Evolutionary conservation across 2,888 invertebrate genomes (phyloP).

Genomic region (Trichogramma evanescens): DNA sequence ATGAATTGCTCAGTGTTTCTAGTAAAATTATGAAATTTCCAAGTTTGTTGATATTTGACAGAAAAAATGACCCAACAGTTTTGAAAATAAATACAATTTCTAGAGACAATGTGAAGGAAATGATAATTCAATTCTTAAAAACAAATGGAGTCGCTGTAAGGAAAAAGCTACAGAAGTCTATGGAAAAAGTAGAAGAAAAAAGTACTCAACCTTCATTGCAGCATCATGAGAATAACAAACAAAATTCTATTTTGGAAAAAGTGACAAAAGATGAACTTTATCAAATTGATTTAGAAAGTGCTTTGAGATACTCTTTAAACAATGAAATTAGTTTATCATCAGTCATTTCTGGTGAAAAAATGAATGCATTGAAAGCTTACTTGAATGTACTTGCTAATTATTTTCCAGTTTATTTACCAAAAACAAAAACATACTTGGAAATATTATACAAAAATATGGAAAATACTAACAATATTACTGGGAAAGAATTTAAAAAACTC

Average conservation of each 20-base stretch:
- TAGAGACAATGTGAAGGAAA: constrained; percentile 48
- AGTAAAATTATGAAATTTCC: constrained; percentile 53
- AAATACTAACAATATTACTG: constrained; percentile 52
- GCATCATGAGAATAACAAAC: no score
- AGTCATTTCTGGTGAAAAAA: constrained; percentile 62
- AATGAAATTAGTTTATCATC: constrained; percentile 74
- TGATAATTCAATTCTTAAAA: constrained; percentile 53
- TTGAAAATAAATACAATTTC: constrained; percentile 48
- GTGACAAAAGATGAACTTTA: constrained; percentile 54
- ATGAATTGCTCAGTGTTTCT: constrained; percentile 50
- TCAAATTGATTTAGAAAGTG: constrained; percentile 81
- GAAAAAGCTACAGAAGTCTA: constrained; percentile 15
- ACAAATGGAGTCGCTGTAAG: constrained; percentile 26
- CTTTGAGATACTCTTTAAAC: constrained; percentile 72
- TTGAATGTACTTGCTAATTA: constrained; percentile 65
- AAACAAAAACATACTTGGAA: constrained; percentile 48
- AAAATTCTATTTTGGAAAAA: constrained; percentile 29
- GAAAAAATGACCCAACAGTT: constrained; percentile 42
- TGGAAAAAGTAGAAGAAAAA: not conserved
- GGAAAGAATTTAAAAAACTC: constrained; percentile 55
- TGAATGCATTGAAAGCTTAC: constrained; percentile 69
- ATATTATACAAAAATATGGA: constrained; percentile 54
- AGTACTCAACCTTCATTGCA: constrained; percentile 13
- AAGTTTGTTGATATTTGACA: constrained; percentile 51
- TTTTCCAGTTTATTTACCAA: constrained; percentile 70